Percentiles rank a stretch among this genome's conserved stretches.
Evolutionary conservation across 2,888 invertebrate genomes (phyloP).

Genomic region (Stenurella melanura): DNA sequence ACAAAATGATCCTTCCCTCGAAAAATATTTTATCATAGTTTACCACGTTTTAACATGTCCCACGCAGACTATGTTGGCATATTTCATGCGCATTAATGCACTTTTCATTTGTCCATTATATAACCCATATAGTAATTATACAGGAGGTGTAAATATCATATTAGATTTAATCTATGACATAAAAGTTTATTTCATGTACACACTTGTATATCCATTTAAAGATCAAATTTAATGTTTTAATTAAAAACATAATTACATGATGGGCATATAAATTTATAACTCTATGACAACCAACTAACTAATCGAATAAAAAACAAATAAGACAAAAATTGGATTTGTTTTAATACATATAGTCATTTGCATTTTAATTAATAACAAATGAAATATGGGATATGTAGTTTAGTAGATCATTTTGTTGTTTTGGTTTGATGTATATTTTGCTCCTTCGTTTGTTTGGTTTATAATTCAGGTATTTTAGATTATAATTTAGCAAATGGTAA

Average conservation of each 20-base stretch:
- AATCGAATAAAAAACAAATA: constrained; percentile 36
- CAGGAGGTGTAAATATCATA: constrained; percentile 14
- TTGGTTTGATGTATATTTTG: constrained; percentile 18
- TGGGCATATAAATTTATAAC: constrained; percentile 39
- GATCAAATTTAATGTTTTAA: constrained; percentile 48
- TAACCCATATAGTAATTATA: neutral
- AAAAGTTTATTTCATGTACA: neutral
- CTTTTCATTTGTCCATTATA: neutral
- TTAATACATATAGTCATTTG: constrained; percentile 48
- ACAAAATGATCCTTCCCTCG: too few species aligned
- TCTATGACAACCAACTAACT: constrained; percentile 30
- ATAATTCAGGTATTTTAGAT: neutral
- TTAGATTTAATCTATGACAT: constrained; percentile 7
- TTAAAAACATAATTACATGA: constrained; percentile 46
- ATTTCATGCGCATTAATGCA: neutral
- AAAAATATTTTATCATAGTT: too few species aligned
- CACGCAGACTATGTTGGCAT: neutral
- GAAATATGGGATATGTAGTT: constrained; percentile 37
- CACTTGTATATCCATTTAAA: constrained; percentile 23
- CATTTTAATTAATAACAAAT: constrained; percentile 52
- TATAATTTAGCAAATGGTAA: neutral
- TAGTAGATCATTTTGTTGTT: constrained; percentile 21
- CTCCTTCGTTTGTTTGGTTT: constrained; percentile 6
- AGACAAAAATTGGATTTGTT: constrained; percentile 41
- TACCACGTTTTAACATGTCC: too few species aligned